Conservation (phyloP, 2,888 invertebrate genomes). For the Microctonus aethiopoides region DNA sequence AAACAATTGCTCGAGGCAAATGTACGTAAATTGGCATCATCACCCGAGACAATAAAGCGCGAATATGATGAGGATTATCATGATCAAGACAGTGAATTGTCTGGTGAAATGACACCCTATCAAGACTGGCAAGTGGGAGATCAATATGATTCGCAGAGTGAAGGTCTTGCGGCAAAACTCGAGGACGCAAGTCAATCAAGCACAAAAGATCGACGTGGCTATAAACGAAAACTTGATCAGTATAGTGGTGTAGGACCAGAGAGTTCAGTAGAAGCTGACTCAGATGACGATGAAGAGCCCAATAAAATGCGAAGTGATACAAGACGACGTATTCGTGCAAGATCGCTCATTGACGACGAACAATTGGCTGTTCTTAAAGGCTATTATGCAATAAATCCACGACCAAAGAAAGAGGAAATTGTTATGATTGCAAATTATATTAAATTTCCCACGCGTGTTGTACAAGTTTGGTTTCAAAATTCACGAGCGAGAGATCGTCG, state of each 20-base stretch:
- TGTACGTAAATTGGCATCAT: slow-evolving; percentile 75
- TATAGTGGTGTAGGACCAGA: slow-evolving; percentile 36
- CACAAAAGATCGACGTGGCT: slow-evolving; percentile 28
- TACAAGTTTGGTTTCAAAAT: slow-evolving; percentile 94
- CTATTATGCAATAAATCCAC: slow-evolving; percentile 89
- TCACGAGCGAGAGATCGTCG: slow-evolving; percentile 89
- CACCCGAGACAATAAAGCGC: slow-evolving; percentile 66
- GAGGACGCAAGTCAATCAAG: slow-evolving; percentile 71
- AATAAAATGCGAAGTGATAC: slow-evolving; percentile 68
- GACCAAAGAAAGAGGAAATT: slow-evolving; percentile 94
- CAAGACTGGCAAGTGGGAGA: slow-evolving; percentile 59
- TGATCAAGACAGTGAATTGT: slow-evolving; percentile 76
- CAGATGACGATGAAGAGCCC: slow-evolving; percentile 70
- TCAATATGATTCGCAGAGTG: slow-evolving; percentile 70
- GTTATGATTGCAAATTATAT: slow-evolving; percentile 85
- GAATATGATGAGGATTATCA: slow-evolving; percentile 66
- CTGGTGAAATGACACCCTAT: slow-evolving; percentile 60
- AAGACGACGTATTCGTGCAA: slow-evolving; percentile 86
- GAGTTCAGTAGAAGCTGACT: slow-evolving; percentile 55
- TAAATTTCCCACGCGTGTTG: slow-evolving; percentile 70
- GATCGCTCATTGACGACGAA: slow-evolving; percentile 94
- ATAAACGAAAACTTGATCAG: slow-evolving; percentile 53
- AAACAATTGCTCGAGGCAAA: slow-evolving; percentile 79
- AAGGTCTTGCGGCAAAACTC: slow-evolving; percentile 82
- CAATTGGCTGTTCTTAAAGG: slow-evolving; percentile 90